These are phyloP conservation scores for Oxyura jamaicensis DNA, from an alignment of 2,113 vertebrate genomes.

Conservation along the genomic window DNA sequence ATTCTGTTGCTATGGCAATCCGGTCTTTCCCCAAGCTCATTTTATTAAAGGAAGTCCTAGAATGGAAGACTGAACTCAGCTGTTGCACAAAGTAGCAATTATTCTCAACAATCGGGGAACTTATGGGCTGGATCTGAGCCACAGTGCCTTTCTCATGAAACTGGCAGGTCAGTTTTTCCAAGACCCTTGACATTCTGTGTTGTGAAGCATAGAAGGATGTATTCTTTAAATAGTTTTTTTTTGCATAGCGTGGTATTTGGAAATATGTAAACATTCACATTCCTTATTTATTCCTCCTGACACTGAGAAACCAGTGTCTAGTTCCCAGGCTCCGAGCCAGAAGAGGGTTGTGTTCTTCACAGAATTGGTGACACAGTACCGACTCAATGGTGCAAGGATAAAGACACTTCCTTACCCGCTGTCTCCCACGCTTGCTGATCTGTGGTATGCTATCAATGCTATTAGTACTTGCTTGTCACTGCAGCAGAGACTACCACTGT, in stretches of 20 bases:
- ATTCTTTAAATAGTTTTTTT: conserved; percentile 49
- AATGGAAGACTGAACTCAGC: conserved; percentile 73
- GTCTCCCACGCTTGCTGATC: background rate
- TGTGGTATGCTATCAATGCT: fast-evolving
- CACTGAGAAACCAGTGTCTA: conserved; percentile 28
- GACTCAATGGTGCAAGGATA: background rate
- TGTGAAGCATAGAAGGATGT: conserved; percentile 22
- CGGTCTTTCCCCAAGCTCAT: conserved; percentile 56
- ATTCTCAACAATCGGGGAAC: conserved; percentile 68
- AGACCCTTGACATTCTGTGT: conserved; percentile 55
- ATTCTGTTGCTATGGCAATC: conserved; percentile 73
- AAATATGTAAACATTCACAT: conserved; percentile 54
- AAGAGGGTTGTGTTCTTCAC: conserved; percentile 1
- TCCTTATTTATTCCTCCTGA: conserved; percentile 35
- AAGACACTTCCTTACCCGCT: background rate
- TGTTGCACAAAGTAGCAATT: conserved; percentile 81
- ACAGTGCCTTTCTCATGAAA: conserved; percentile 72
- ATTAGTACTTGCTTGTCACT: background rate
- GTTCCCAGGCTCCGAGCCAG: conserved; percentile 51
- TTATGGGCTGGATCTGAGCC: conserved; percentile 72
- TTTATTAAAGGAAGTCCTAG: conserved; percentile 73
- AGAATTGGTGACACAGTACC: background rate
- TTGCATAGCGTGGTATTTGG: conserved; percentile 3
- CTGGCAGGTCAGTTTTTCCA: conserved; percentile 63
- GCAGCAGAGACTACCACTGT: background rate